Evolutionary conservation across 1,140 invertebrate species (phyloP), one percentile per base, ranked within the genome.

Genomic region (Rhizoglyphus robini): DNA sequence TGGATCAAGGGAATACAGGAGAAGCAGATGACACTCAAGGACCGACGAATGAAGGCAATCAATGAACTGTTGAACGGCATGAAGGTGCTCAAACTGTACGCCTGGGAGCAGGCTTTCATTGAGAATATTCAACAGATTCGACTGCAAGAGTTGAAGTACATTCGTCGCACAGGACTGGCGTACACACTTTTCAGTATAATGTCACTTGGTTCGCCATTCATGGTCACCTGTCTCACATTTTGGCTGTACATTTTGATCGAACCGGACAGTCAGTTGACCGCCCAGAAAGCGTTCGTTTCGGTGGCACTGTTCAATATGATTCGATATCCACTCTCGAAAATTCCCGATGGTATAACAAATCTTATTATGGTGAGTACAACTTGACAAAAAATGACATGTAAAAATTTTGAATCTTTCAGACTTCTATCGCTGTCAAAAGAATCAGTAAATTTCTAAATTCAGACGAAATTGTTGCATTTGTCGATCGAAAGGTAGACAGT

Each of bases 171-270:
- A 11, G 57, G 60, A 8, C 67, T 71, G 32, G n/a, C 69, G 13
- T 47, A 67, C 23, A 20, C 63, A n/a, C 30, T 68, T 5, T 49
- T 63, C 51, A 60, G 30, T 8, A 70, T 70, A 46, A 34, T 73
- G 4, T 74, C 70, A 71, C 70, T 46, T 11, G 71, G 68, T 63
- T 69, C 74, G 0, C 73, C 74, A 11, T 74, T 74, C 54, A n/a
- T 65, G 2, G 51, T 65, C 2, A 1, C 51, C 1, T n/a, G 31
- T 4, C 23, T 60, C 66, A 88, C 91, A 71, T 98, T 97, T 77
- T 86, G 86, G 70, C 89, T 88, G 65, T 95, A 85, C 79, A 86
- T 94, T 71, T 90, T 94, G 69, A 81, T 99, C 70, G 77, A 93
- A 75, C 63, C 73, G 2, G 63, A 75, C 29, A 85, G 89, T 75